Evolutionary conservation across 2,797 vertebrate species (phyloP), one percentile per base, ranked within the genome.

Genomic region (Scarus forsteni): DNA sequence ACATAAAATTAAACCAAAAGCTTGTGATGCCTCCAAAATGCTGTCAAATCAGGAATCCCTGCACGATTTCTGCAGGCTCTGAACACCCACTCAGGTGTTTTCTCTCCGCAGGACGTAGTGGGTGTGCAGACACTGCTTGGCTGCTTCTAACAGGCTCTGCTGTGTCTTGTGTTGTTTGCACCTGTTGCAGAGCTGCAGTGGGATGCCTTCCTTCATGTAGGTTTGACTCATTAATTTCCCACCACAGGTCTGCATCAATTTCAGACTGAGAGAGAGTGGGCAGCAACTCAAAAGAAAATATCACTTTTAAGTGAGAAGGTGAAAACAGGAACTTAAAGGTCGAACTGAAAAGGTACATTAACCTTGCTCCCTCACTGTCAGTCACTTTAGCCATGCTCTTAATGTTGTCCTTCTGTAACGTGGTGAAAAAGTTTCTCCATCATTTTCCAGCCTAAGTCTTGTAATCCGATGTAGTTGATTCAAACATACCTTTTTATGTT

Each of bases 1-100:
- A 48, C 52, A 14, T 2, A 7, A 27, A 35, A 78, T 59, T 9
- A 49, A 55, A 58, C 49, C 43, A 66, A 0, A 19, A 39, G 50
- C 11, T 51, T 70, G 45, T 55, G 44, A 27, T 44, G 10, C 19
- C 18, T 67, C 45, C 52, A 70, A 61, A 63, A 60, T 51, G 44
- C n/a, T 59, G 36, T 58, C 62, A 34, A 68, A 77, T 76, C 19
- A 57, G 65, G 36, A 66, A 60, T 66, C 18, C 56, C 55, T 62
- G 55, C 18, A 65, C 12, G 38, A 58, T 60, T 60, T 64, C 19
- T 70, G 10, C 54, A 69, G 51, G 38, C 11, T 51, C 48, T 27
- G 48, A 18, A 68, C 67, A 61, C 74, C 69, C 64, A 74, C 50
- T n/a, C 8, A 19, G 61, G 43, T 62, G 39, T 62, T 60, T 62